Conservation (phyloP, 2,888 invertebrate genomes). For the Chouioia cunea region DNA sequence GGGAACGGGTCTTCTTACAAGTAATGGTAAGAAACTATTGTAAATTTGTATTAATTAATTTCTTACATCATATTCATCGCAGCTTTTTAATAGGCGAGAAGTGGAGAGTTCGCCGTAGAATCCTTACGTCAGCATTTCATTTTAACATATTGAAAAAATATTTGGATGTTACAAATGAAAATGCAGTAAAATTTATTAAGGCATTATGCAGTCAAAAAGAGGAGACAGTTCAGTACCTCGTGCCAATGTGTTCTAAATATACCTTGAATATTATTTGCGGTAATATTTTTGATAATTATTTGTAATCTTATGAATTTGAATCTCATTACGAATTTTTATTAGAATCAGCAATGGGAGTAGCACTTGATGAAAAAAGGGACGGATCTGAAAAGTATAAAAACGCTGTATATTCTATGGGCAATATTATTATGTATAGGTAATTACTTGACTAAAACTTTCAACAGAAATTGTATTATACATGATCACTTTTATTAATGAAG, state of each 20-base stretch:
- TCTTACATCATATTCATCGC: not conserved
- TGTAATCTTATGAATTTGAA: slow-evolving; percentile 2
- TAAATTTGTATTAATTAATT: not conserved
- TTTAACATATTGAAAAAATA: slow-evolving; percentile 45
- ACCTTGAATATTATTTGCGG: slow-evolving; percentile 38
- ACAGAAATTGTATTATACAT: not conserved
- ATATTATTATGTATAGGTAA: slow-evolving; percentile 17
- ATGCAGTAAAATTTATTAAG: slow-evolving; percentile 26
- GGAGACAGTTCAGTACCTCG: slow-evolving; percentile 21
- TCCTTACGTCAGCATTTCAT: slow-evolving; percentile 42
- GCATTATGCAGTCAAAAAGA: slow-evolving; percentile 18
- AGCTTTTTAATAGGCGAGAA: slow-evolving; percentile 25
- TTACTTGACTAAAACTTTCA: not conserved
- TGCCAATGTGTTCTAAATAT: slow-evolving; percentile 28
- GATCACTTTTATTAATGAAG: not conserved
- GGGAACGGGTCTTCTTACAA: slow-evolving; percentile 38
- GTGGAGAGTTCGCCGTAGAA: slow-evolving; percentile 42
- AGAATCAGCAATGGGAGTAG: slow-evolving; percentile 64
- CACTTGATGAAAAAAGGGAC: slow-evolving; percentile 28
- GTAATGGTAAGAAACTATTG: slow-evolving; percentile 13
- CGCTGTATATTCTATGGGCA: slow-evolving; percentile 39
- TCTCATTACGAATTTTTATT: slow-evolving; percentile 42
- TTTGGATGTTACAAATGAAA: slow-evolving; percentile 30
- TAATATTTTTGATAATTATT: slow-evolving; percentile 19
- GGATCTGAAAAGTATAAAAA: slow-evolving; percentile 35